Base-by-base conservation (phyloP, 2,113 vertebrate genomes). In the Tylochromis polylepis region DNA sequence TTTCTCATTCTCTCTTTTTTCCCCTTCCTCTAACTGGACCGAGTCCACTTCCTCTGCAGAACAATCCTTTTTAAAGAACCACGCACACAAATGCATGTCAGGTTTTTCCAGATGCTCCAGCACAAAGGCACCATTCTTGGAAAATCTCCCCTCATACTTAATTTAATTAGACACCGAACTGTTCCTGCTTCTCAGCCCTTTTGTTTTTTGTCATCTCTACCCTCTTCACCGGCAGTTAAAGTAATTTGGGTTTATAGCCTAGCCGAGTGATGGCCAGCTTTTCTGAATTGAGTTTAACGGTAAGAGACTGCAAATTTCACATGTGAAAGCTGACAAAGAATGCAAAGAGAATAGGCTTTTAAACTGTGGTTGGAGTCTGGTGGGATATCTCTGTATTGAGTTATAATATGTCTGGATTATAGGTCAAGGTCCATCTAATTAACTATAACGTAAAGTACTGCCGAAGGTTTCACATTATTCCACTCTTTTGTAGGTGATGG, bases 101-200 rank as follows among this genome's bases (percentile, higher is more conserved):
- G 78, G 62, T 85, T 91, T 88, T 90, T 92, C 92, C 93, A 93
- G 89, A 92, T 92, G 85, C 85, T 83, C 79, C 79, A 56, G 85
- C 86, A 94, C 94, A 91, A 92, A 87, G 85, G 57, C 85, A 88
- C 82, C 81, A 84, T 89, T 94, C 90, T 91, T 91, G 87, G 91
- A 79, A 85, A 87, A 85, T 59, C 16, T 56, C 83, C 86, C 85
- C 79, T 51, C n/a, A 31, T 49, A 12, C 36, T 75, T 85, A 91
- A 93, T 92, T 81, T 24, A 90, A 94, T 92, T 89, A 90, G 81
- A 88, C 86, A 72, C 53, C 67, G 62, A 88, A 85, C 87, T 90
- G 89, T 82, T 81, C 77, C 72, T 82, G 55, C 75, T 84, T 84
- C 84, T 46, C 53, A 36, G 20, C 34, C 62, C 58, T 65, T 79